phyloP scores from a whole-genome alignment of 1,140 invertebrate species.

The Colletes gigas region DNA sequence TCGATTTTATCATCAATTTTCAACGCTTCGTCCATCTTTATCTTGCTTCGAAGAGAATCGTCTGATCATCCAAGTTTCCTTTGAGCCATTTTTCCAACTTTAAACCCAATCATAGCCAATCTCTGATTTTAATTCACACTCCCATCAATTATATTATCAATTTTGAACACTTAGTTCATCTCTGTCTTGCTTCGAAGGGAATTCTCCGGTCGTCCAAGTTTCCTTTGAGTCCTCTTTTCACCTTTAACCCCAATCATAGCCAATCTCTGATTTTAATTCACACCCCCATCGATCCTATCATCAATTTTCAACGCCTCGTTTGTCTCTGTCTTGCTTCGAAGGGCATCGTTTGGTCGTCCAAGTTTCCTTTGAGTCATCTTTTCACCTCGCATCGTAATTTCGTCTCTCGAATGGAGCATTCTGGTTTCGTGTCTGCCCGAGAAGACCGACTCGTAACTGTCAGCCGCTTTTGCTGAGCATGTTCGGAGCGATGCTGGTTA shows the following conservation, averaged over 20 bases:
- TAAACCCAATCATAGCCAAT: too few relatives aligned
- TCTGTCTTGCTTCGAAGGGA: neutral
- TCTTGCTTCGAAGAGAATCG: neutral
- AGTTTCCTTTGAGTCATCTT: neutral
- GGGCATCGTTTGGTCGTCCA: neutral
- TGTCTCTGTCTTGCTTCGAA: neutral
- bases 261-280: too few relatives aligned
- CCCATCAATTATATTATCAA: too few relatives aligned
- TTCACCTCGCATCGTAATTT: neutral
- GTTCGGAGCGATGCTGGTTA: slow-evolving; percentile 55
- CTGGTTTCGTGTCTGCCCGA: too few relatives aligned
- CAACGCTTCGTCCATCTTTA: too few relatives aligned
- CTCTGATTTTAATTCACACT: too few relatives aligned
- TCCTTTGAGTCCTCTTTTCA: neutral
- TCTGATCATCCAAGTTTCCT: neutral
- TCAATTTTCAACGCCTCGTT: too few relatives aligned
- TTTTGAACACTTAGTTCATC: too few relatives aligned
- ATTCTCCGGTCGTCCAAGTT: neutral
- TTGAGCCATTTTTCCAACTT: neutral
- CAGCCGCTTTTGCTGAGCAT: slow-evolving; percentile 58
- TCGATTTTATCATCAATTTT: too few relatives aligned
- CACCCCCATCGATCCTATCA: too few relatives aligned
- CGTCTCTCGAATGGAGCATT: neutral
- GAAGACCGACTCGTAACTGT: neutral
- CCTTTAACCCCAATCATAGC: neutral